These are phyloP conservation scores for Caenorhabditis japonica DNA, from an alignment of 2,888 invertebrate genomes.

Conservation along the genomic window DNA sequence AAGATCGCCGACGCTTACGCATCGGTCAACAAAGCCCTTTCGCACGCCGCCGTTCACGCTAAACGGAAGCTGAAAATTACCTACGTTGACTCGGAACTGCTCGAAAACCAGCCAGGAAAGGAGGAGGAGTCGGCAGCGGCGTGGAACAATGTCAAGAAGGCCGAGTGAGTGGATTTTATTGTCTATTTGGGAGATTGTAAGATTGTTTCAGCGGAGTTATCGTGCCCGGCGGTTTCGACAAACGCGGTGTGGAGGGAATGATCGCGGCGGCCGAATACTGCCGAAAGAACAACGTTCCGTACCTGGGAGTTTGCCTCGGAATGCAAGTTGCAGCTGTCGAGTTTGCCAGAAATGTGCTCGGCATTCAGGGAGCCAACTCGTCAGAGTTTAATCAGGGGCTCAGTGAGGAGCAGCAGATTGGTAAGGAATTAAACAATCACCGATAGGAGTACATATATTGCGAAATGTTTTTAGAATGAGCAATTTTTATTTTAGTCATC, in stretches of 20 bases:
- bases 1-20: slow-evolving; percentile 89
- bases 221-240: slow-evolving; percentile 97
- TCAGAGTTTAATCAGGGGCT: slow-evolving; percentile 85
- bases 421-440: slow-evolving; percentile 1
- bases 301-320: slow-evolving; percentile 92
- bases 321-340: slow-evolving; percentile 96
- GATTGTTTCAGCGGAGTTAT: slow-evolving; percentile 85
- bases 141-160: slow-evolving; percentile 62
- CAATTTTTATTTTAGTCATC: slow-evolving; percentile 78
- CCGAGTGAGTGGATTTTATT: slow-evolving; percentile 74
- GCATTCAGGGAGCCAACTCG: slow-evolving; percentile 86
- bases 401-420: slow-evolving; percentile 61
- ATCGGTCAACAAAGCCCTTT: slow-evolving; percentile 84
- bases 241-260: slow-evolving; percentile 94
- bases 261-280: slow-evolving; percentile 94
- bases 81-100: slow-evolving; percentile 63
- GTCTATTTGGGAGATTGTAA: background rate
- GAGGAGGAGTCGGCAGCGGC: slow-evolving; percentile 57
- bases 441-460: too few relatives aligned
- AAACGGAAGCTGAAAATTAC: slow-evolving; percentile 88
- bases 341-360: slow-evolving; percentile 88
- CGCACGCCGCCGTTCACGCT: slow-evolving; percentile 90
- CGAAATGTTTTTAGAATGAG: background rate
- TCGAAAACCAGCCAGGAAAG: slow-evolving; percentile 56
- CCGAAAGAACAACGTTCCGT: slow-evolving; percentile 89